Evolutionary conservation across 2,113 vertebrate species (phyloP).

Genomic region (Oenanthe melanoleuca): DNA sequence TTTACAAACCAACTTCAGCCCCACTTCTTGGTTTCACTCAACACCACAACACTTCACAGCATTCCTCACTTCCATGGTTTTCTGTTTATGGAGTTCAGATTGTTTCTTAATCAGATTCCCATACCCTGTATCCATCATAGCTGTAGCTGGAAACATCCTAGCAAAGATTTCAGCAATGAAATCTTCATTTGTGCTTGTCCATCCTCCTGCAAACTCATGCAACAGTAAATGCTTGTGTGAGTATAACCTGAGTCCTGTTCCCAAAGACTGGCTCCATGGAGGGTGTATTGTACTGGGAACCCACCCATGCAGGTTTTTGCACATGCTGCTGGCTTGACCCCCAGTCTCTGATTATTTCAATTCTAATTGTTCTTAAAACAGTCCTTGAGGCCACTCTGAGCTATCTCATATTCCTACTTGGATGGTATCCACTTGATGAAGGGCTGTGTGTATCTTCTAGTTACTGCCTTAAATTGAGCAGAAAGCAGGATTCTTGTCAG

Average conservation of each 20-base stretch:
- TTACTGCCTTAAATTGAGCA: slow-evolving; percentile 7
- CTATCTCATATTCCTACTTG: neutral
- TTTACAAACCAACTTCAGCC: neutral
- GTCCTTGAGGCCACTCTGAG: neutral
- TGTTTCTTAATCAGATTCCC: neutral
- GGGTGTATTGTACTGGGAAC: neutral
- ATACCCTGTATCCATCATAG: fast-evolving
- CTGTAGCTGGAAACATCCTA: neutral
- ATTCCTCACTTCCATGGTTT: neutral
- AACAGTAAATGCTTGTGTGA: neutral
- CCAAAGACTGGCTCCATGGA: too few relatives aligned
- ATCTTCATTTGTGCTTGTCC: neutral
- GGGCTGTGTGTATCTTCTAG: neutral
- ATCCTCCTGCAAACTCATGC: neutral
- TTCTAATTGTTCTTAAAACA: neutral
- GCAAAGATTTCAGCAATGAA: neutral
- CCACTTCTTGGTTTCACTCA: neutral
- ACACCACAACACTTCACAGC: fast-evolving
- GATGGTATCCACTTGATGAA: neutral
- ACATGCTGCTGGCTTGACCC: neutral
- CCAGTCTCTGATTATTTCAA: neutral
- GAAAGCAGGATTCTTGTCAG: neutral
- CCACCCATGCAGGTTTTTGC: neutral
- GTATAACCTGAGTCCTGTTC: fast-evolving
- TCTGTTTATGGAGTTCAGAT: neutral